Conservation (phyloP, 2,113 vertebrate genomes). For the Phrynocephalus versicolor region DNA sequence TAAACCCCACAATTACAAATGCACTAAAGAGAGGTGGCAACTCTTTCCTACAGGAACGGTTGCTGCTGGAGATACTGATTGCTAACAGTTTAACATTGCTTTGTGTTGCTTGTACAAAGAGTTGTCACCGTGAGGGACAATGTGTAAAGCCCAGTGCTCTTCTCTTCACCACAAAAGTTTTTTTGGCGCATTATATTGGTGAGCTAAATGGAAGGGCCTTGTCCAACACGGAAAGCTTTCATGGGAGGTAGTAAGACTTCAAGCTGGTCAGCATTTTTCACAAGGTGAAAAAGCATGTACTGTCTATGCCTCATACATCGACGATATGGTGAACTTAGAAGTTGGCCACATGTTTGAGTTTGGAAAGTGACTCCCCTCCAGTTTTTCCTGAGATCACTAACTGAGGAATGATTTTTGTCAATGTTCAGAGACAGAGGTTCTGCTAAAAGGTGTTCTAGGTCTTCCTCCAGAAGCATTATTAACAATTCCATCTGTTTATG, state of each 20-base stretch:
- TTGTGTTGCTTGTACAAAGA: neutral
- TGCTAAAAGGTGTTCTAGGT: neutral
- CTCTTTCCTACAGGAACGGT: slow-evolving; percentile 14
- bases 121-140: neutral
- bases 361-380: no score
- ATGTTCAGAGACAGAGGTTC: neutral
- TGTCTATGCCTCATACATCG: neutral
- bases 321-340: neutral
- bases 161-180: neutral
- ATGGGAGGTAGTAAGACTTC: neutral
- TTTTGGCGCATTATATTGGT: neutral
- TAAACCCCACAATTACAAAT: neutral
- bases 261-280: neutral
- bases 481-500: neutral
- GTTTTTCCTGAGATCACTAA: no score
- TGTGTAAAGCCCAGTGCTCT: neutral
- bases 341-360: neutral
- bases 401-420: neutral
- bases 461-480: neutral
- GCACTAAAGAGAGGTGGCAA: neutral
- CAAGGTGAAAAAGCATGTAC: no score
- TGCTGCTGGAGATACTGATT: neutral
- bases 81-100: neutral
- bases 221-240: neutral
- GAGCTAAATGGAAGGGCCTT: neutral